Percentiles rank a stretch among this genome's conserved stretches.
Conservation (phyloP, 1,140 invertebrate species). For the Pseudobourletiella spinata region DNA sequence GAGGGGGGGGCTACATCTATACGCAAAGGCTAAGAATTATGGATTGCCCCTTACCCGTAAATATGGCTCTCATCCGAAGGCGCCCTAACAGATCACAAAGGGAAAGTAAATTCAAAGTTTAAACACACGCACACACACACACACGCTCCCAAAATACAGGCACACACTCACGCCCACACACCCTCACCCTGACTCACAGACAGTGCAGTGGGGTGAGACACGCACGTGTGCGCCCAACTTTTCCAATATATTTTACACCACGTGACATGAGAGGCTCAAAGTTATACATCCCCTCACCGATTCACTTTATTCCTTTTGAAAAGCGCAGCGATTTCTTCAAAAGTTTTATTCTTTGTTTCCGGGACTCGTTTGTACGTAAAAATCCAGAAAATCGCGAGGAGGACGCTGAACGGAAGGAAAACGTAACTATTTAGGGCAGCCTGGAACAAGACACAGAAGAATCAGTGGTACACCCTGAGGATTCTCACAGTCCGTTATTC, state of each 20-base stretch:
- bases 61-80: conserved; percentile 32
- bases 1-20: no score
- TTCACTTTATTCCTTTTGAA: conserved; percentile 52
- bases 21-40: no score
- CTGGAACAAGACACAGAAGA: conserved; percentile 50
- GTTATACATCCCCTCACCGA: no score
- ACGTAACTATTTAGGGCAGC: conserved; percentile 83
- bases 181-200: no score
- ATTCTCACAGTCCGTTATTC: not conserved
- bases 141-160: no score
- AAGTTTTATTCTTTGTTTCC: conserved; percentile 97
- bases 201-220: no score
- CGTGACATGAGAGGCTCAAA: no score
- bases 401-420: conserved; percentile 93
- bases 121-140: no score
- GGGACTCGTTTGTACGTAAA: conserved; percentile 97
- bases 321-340: conserved; percentile 89
- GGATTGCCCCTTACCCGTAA: conserved; percentile 35
- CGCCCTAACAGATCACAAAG: conserved; percentile 17
- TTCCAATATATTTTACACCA: not conserved
- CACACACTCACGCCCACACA: no score
- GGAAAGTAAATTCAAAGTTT: no score
- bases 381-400: conserved; percentile 91
- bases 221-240: no score
- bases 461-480: no score